Percentiles rank a stretch among this genome's conserved stretches.
These are phyloP conservation scores for Sebastes cheni DNA, from an alignment of 2,797 vertebrate genomes.

Conservation along the genomic window DNA sequence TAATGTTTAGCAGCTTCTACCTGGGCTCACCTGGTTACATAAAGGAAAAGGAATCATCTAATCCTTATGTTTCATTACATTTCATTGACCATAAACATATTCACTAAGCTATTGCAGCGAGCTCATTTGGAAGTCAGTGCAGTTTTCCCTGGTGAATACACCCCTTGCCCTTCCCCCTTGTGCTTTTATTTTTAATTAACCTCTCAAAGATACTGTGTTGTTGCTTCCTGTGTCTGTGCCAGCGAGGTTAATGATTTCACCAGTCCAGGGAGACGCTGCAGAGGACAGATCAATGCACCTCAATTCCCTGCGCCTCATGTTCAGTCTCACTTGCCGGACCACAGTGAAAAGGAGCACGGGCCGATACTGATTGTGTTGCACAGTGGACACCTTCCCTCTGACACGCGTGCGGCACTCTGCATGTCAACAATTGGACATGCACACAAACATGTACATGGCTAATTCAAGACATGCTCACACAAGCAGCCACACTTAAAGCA, in stretches of 20 bases:
- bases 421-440: conserved; percentile 40
- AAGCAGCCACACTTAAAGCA: neutral
- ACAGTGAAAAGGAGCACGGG: conserved; percentile 74
- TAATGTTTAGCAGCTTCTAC: neutral
- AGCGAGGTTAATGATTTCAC: conserved; percentile 87
- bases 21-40: conserved; percentile 5
- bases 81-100: conserved; percentile 34
- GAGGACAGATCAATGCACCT: conserved; percentile 86
- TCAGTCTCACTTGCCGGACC: conserved; percentile 78
- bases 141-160: conserved; percentile 76
- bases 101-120: conserved; percentile 49
- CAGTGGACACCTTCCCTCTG: conserved; percentile 21
- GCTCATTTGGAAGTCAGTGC: conserved; percentile 82
- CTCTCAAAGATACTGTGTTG: conserved; percentile 85
- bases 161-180: conserved; percentile 62
- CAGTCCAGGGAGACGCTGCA: conserved; percentile 76
- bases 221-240: conserved; percentile 83
- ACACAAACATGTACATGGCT: conserved; percentile 20
- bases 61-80: neutral
- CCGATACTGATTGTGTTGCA: conserved; percentile 64
- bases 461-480: conserved; percentile 14
- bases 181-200: conserved; percentile 89
- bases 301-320: conserved; percentile 81
- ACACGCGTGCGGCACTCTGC: conserved; percentile 32
- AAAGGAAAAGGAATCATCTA: neutral